A percentile compares a stretch with the other conserved stretches of the same genome.
Evolutionary conservation across 1,140 invertebrate species (phyloP).

Genomic region (Drosophila sulfurigaster): DNA sequence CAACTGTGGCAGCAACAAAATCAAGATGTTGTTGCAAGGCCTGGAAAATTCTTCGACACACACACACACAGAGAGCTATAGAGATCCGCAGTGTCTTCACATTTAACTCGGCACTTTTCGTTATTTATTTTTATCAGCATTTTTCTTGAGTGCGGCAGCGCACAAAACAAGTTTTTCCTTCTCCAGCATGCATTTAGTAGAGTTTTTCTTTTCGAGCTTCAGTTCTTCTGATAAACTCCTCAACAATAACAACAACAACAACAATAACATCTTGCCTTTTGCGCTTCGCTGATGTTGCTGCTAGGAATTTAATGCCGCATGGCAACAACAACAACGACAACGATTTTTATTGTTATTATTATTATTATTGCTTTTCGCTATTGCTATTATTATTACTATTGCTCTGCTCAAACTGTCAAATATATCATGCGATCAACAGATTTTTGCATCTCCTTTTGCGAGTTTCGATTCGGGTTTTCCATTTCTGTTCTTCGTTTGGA

Average conservation of each 20-base stretch:
- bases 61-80: constrained; percentile 10
- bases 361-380: constrained; percentile 51
- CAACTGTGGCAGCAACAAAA: constrained; percentile 35
- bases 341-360: constrained; percentile 45
- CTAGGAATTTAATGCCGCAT: constrained; percentile 45
- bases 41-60: constrained; percentile 70
- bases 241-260: constrained; percentile 5
- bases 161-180: constrained; percentile 68
- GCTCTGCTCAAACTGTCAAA: constrained; percentile 55
- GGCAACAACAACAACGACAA: constrained; percentile 21
- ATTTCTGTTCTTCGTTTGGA: constrained; percentile 4
- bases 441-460: constrained; percentile 35
- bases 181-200: constrained; percentile 41
- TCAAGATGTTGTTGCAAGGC: constrained; percentile 68
- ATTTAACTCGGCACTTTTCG: constrained; percentile 41
- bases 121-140: constrained; percentile 77
- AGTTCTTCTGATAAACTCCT: constrained; percentile 7
- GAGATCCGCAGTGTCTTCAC: not conserved
- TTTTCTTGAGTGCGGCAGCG: constrained; percentile 52
- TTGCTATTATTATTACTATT: constrained; percentile 29
- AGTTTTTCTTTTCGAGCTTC: constrained; percentile 43
- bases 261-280: constrained; percentile 20
- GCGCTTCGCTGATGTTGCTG: constrained; percentile 30
- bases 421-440: constrained; percentile 63
- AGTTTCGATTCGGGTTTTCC: constrained; percentile 15